Conservation (phyloP, 2,888 invertebrate species). For the Melanostoma scalare region DNA sequence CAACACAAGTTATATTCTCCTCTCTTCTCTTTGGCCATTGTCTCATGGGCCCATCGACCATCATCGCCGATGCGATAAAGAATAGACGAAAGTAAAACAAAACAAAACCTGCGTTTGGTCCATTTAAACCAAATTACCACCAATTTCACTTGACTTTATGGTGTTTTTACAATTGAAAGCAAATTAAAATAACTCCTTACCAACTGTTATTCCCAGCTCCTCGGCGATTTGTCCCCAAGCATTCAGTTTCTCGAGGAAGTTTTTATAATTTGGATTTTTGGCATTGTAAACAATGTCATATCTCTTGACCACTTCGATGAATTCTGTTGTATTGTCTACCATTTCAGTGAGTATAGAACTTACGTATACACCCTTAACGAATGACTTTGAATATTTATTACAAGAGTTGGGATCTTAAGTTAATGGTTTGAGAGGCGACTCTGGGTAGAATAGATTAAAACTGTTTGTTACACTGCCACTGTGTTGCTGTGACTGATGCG, state of each 20-base stretch:
- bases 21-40: not conserved
- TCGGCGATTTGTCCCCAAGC: slow-evolving; percentile 81
- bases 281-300: slow-evolving; percentile 81
- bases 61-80: too few relatives aligned
- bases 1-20: slow-evolving; percentile 10
- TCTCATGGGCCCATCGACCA: too few relatives aligned
- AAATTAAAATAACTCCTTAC: slow-evolving; percentile 75
- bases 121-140: not conserved
- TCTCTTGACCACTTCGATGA: slow-evolving; percentile 81
- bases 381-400: slow-evolving; percentile 7
- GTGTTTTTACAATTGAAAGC: not conserved
- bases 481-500: slow-evolving; percentile 51
- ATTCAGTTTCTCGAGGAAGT: slow-evolving; percentile 80
- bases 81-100: too few relatives aligned
- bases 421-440: slow-evolving; percentile 9
- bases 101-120: too few relatives aligned
- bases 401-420: slow-evolving; percentile 4
- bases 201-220: slow-evolving; percentile 81
- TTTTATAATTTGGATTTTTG: slow-evolving; percentile 81
- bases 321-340: slow-evolving; percentile 80
- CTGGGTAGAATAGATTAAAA: not conserved
- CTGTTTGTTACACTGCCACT: slow-evolving; percentile 60
- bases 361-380: not conserved
- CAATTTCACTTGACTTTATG: not conserved
- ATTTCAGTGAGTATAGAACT: slow-evolving; percentile 11